Evolutionary conservation across 2,797 vertebrate species (phyloP).

Genomic region (Scomberomorus guttatus): DNA sequence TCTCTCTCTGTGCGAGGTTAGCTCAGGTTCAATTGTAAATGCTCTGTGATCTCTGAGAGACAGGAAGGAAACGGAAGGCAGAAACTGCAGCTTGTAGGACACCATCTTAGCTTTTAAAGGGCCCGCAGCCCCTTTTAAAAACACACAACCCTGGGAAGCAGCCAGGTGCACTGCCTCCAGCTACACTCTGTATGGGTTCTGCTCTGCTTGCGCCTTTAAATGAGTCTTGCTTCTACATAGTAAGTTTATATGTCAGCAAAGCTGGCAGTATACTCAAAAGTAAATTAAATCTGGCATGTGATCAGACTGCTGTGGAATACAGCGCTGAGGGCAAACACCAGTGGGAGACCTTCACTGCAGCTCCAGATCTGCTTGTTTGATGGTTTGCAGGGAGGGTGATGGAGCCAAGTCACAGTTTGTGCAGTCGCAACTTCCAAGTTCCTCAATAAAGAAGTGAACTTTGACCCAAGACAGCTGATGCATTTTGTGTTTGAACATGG

Average conservation of each 20-base stretch:
- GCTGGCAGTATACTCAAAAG: neutral
- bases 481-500: neutral
- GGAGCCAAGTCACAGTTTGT: neutral
- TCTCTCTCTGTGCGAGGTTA: slow-evolving; percentile 21
- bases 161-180: slow-evolving; percentile 68
- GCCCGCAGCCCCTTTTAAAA: slow-evolving; percentile 62
- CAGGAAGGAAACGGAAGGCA: slow-evolving; percentile 84
- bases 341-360: neutral
- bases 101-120: slow-evolving; percentile 85
- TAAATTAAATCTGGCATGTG: neutral
- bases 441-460: neutral
- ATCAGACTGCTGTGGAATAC: neutral
- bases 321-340: neutral
- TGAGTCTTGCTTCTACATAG: neutral
- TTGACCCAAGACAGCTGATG: neutral
- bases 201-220: slow-evolving; percentile 23
- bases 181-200: slow-evolving; percentile 16
- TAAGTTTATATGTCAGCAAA: slow-evolving; percentile 7
- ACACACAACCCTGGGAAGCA: slow-evolving; percentile 48
- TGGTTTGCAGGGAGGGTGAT: neutral
- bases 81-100: slow-evolving; percentile 82
- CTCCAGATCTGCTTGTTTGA: neutral
- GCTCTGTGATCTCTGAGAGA: slow-evolving; percentile 67
- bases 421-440: neutral
- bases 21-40: slow-evolving; percentile 67